Evolutionary conservation across 2,797 vertebrate species (phyloP), one percentile per base, ranked within the genome.

Genomic region (Rhynchotus rufescens): DNA sequence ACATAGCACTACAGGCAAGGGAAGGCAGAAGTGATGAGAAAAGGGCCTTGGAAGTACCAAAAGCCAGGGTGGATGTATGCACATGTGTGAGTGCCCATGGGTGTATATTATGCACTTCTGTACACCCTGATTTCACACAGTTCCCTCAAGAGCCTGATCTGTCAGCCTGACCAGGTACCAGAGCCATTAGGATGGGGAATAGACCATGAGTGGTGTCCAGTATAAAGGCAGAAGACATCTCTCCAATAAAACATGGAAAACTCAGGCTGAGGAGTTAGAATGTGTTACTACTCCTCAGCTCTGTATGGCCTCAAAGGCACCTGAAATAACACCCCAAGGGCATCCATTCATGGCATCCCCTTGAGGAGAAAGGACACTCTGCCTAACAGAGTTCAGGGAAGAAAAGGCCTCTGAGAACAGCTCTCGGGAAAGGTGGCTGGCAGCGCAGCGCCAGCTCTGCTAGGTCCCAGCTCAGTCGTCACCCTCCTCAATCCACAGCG

Each of bases 401-500:
- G 49, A 32, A 86, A n/a, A 10, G 49, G 60, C 51, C 80, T 92
- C 83, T 2, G 0, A 84, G 45, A 81, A 66, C 51, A 36, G 22
- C 65, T 80, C 62, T 3, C 36, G 16, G 22, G 51, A 40, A 49
- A 1, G 15, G 74, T 4, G 62, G 66, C 22, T 60, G 38, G 14
- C 36, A 10, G 22, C 34, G 11, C 34, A 76, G 67, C 3, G n/a
- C 36, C 65, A 1, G 0, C 56, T 54, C 71, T 21, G 60, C 52
- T 30, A 13, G 15, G 9, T 19, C 5, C 12, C 36, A 21, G 6
- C 30, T 97, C 87, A 92, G 61, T 88, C 23, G 0, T 96, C 44
- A 0, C 76, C 74, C 3, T 96, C 93, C 72, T 98, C 98, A 1
- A 97, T 92, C 98, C 98, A 98, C 86, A 98, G 95, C 0, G 97